Evolutionary conservation across 1,140 invertebrate species (phyloP).

Genomic region (Psilanteris sp.): DNA sequence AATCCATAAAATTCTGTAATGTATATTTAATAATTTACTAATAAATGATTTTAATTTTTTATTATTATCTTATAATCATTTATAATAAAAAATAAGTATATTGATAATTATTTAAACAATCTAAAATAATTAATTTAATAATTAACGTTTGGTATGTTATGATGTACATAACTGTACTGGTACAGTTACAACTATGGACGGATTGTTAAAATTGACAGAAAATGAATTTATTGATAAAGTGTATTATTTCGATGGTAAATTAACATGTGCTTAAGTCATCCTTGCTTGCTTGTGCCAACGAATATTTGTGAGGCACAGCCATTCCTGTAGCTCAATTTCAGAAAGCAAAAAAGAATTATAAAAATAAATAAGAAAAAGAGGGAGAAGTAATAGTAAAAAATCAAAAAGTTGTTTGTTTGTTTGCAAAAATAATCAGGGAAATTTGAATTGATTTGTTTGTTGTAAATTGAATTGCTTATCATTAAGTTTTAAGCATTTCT

Average conservation of each 20-base stretch:
- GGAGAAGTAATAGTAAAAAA: constrained; percentile 1
- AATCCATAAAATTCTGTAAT: no score
- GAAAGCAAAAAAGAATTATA: no score
- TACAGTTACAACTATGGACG: constrained; percentile 19
- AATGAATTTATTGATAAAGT: constrained; percentile 14
- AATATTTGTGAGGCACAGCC: constrained; percentile 10
- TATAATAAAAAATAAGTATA: no score
- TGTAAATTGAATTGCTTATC: neutral
- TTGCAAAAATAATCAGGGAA: neutral
- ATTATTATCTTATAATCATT: no score
- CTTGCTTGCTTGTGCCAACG: constrained; percentile 27
- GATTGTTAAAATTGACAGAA: constrained; percentile 24
- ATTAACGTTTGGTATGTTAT: no score
- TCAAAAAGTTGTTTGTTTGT: neutral
- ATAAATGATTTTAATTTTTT: no score
- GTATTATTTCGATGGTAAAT: no score
- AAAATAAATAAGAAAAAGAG: no score
- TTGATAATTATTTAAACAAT: no score
- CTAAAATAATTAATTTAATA: no score
- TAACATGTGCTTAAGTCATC: constrained; percentile 7
- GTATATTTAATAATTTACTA: no score
- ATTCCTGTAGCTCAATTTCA: constrained; percentile 21
- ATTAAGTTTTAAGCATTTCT: neutral
- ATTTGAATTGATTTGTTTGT: no score
- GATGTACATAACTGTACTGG: constrained; percentile 10